A percentile compares a stretch with the other conserved stretches of the same genome.
Conservation (phyloP, 2,113 vertebrate genomes). For the Hemiprocne comata region DNA sequence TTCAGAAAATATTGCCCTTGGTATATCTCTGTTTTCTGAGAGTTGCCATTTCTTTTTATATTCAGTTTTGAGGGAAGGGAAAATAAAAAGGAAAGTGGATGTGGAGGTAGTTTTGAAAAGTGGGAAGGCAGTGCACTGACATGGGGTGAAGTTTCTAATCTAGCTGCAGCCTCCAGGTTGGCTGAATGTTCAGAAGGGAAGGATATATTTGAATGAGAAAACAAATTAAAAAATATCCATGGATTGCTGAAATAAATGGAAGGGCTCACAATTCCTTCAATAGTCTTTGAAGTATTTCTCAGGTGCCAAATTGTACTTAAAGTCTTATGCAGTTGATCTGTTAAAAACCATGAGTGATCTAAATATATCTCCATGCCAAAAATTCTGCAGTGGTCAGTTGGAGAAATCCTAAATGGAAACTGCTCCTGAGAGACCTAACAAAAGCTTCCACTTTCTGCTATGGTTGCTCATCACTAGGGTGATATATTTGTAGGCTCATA, state of each 20-base stretch:
- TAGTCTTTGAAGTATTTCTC: background rate
- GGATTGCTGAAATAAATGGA: background rate
- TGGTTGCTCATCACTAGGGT: background rate
- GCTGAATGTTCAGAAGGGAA: background rate
- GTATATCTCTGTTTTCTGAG: background rate
- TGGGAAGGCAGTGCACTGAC: background rate
- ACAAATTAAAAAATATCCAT: background rate
- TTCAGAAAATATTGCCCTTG: background rate
- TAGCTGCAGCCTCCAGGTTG: background rate
- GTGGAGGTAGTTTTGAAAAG: background rate
- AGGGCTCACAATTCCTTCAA: background rate
- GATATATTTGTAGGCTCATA: background rate
- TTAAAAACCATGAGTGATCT: background rate
- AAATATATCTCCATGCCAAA: background rate
- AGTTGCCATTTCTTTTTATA: background rate
- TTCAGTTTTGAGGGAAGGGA: background rate
- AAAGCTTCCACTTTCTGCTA: background rate
- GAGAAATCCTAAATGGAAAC: background rate
- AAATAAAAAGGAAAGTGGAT: background rate
- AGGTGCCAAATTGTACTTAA: background rate
- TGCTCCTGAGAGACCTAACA: background rate
- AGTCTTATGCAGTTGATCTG: accelerated
- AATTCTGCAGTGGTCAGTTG: background rate
- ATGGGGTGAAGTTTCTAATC: background rate
- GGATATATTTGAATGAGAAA: background rate